phyloP scores from a whole-genome alignment of 2,888 invertebrate genomes.

The Apocheima hispidaria region DNA sequence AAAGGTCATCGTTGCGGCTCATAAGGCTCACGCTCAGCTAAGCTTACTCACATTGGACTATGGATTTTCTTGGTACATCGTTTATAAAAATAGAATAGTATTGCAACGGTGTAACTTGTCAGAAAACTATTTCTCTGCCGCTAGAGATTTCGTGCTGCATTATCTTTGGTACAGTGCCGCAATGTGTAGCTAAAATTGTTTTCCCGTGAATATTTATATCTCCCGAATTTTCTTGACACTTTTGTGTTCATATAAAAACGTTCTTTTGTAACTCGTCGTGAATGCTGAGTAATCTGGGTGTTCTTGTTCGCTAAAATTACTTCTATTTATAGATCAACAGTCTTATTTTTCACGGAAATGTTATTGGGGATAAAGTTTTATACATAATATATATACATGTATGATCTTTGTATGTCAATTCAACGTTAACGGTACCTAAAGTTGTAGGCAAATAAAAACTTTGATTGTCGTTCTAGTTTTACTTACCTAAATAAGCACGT shows the following conservation, averaged over 20 bases:
- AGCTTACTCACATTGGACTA: background rate
- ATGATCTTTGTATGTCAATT: background rate
- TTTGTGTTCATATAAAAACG: conserved; percentile 12
- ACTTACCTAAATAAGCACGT: no score
- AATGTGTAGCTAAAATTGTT: conserved; percentile 26
- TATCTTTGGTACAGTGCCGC: conserved; percentile 22
- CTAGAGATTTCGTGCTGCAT: conserved; percentile 13
- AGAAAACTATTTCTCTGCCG: conserved; percentile 1
- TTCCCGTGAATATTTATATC: conserved; percentile 32
- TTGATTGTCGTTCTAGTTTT: background rate
- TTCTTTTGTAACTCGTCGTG: conserved; percentile 21
- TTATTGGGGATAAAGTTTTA: background rate
- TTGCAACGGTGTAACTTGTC: conserved; percentile 32
- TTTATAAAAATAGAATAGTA: conserved; percentile 50
- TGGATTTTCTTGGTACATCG: background rate
- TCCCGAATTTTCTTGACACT: conserved; percentile 26
- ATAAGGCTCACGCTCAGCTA: conserved; percentile 60
- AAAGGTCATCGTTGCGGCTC: conserved; percentile 65
- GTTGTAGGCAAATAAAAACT: background rate
- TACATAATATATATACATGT: no score
- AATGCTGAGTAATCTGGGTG: conserved; percentile 27
- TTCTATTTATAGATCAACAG: conserved; percentile 16
- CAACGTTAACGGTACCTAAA: background rate
- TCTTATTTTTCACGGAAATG: conserved; percentile 9
- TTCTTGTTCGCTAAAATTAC: conserved; percentile 17